These are phyloP conservation scores for Drosophila obscura DNA, from an alignment of 1,140 invertebrate species.

Conservation along the genomic window DNA sequence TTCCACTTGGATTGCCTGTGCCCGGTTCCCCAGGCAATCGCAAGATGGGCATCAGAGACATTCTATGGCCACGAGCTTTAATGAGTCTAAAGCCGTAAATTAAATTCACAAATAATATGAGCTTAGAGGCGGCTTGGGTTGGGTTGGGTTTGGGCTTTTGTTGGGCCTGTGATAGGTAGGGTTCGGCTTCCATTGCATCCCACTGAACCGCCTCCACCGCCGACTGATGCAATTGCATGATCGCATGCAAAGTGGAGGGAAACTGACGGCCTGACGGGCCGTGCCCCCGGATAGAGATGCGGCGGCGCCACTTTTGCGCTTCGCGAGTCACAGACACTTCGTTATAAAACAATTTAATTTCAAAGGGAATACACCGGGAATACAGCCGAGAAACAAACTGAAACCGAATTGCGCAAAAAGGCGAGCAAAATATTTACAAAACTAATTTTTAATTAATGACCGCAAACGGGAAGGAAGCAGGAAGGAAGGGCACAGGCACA, in stretches of 20 bases:
- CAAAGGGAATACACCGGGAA: slow-evolving; percentile 20
- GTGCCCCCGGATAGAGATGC: slow-evolving; percentile 21
- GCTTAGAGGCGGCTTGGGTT: slow-evolving; percentile 19
- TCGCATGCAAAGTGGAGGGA: slow-evolving; percentile 70
- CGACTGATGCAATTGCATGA: slow-evolving; percentile 54
- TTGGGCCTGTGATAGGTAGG: too few relatives aligned
- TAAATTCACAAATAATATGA: slow-evolving; percentile 75
- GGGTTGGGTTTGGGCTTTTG: not conserved
- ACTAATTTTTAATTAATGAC: slow-evolving; percentile 74
- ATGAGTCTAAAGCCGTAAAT: slow-evolving; percentile 67
- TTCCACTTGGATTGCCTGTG: not conserved
- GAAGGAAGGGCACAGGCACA: not conserved
- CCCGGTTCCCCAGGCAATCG: slow-evolving; percentile 52
- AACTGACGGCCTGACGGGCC: slow-evolving; percentile 13
- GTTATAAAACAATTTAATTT: slow-evolving; percentile 81
- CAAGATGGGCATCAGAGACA: slow-evolving; percentile 57
- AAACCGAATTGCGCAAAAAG: slow-evolving; percentile 42
- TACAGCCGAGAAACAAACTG: not conserved
- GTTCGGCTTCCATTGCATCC: slow-evolving; percentile 15
- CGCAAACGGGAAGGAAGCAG: slow-evolving; percentile 12
- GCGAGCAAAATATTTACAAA: slow-evolving; percentile 76
- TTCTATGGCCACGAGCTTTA: slow-evolving; percentile 42
- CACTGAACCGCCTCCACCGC: slow-evolving; percentile 18
- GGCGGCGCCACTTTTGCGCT: slow-evolving; percentile 73
- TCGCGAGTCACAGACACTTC: slow-evolving; percentile 75